Conservation (phyloP, 2,797 vertebrate genomes). For the Varecia variegata region DNA sequence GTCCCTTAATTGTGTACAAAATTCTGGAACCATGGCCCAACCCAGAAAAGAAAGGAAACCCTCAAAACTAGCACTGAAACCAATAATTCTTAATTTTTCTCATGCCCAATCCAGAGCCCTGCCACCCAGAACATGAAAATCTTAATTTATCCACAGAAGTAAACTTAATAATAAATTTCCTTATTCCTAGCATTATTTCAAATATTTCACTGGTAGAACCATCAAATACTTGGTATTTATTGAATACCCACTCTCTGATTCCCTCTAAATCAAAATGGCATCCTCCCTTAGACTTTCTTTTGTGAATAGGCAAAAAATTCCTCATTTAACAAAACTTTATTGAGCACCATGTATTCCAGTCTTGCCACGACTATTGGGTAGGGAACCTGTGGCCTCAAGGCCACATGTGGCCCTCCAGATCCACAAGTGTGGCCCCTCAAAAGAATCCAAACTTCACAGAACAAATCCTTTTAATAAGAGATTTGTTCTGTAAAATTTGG, state of each 20-base stretch:
- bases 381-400: background rate
- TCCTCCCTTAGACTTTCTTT: background rate
- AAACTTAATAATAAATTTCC: conserved; percentile 7
- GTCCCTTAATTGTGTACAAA: background rate
- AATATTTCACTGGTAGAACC: background rate
- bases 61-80: conserved; percentile 15
- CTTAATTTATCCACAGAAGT: conserved; percentile 48
- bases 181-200: background rate
- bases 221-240: conserved; percentile 18
- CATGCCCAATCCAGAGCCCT: background rate
- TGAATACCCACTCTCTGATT: background rate
- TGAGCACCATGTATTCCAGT: background rate
- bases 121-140: conserved; percentile 6
- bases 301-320: background rate
- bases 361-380: background rate
- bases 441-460: background rate
- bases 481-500: background rate
- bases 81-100: conserved; percentile 30
- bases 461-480: background rate
- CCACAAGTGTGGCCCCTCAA: background rate
- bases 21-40: background rate
- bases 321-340: conserved; percentile 10
- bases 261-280: background rate
- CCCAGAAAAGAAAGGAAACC: background rate
- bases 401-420: background rate